Conservation (phyloP, 2,113 vertebrate genomes). For the Misgurnus mizolepis region DNA sequence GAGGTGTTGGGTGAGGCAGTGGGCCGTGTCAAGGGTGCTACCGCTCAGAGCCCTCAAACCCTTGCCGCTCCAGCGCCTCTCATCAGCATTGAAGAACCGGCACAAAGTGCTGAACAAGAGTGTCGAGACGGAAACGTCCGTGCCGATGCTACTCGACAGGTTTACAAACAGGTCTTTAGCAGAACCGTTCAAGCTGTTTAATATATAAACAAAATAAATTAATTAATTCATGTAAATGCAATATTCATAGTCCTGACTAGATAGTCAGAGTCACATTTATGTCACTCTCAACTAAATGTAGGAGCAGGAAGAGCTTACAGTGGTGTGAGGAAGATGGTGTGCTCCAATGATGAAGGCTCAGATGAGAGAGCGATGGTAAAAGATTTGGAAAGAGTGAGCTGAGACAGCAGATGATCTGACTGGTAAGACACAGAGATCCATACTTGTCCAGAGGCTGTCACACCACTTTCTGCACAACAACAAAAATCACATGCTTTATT, state of each 20-base stretch:
- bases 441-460: constrained; percentile 59
- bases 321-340: constrained; percentile 74
- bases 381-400: constrained; percentile 54
- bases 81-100: constrained; percentile 70
- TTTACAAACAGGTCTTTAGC: constrained; percentile 60
- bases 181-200: constrained; percentile 64
- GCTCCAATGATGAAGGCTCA: constrained; percentile 51
- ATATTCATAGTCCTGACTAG: not conserved
- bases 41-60: constrained; percentile 73
- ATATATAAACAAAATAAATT: not conserved
- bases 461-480: constrained; percentile 53
- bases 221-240: not conserved
- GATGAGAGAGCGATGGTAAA: constrained; percentile 57
- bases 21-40: constrained; percentile 68
- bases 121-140: constrained; percentile 53
- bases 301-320: constrained; percentile 64
- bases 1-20: constrained; percentile 78
- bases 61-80: constrained; percentile 72
- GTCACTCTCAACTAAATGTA: not conserved
- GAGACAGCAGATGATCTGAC: constrained; percentile 53
- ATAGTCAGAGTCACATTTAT: not conserved
- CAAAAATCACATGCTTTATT: not conserved
- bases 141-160: constrained; percentile 63
- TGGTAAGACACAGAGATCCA: constrained; percentile 57
- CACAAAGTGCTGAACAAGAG: constrained; percentile 79